Conservation (phyloP, 2,888 invertebrate genomes). For the Synanthedon vespiformis region DNA sequence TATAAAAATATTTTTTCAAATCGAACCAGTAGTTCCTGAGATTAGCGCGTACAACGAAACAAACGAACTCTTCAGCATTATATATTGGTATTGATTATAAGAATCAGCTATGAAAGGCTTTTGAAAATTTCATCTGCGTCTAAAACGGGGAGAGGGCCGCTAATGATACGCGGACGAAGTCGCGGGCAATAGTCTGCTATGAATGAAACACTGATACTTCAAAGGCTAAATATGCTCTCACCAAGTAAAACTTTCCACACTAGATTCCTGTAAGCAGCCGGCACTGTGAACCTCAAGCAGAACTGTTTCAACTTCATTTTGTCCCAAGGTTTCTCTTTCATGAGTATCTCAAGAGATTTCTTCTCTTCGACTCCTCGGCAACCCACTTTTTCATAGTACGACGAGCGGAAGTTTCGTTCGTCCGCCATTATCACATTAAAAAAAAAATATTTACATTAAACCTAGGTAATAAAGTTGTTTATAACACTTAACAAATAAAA, state of each 20-base stretch:
- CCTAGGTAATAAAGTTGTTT: not conserved
- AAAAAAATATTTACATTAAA: constrained; percentile 4
- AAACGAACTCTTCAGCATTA: too few relatives aligned
- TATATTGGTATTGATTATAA: too few relatives aligned
- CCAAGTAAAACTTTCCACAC: constrained; percentile 90
- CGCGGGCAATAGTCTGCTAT: not conserved
- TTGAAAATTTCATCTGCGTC: too few relatives aligned
- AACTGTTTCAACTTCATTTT: constrained; percentile 85
- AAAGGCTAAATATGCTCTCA: constrained; percentile 23
- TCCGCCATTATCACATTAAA: constrained; percentile 55
- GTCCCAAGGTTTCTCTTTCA: constrained; percentile 88
- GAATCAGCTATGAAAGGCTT: too few relatives aligned
- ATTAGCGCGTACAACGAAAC: too few relatives aligned
- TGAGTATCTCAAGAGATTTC: constrained; percentile 87
- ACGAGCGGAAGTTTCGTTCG: constrained; percentile 84
- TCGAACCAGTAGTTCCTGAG: too few relatives aligned
- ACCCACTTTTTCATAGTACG: constrained; percentile 89
- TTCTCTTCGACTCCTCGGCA: constrained; percentile 92
- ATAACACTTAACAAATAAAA: not conserved
- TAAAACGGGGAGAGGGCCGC: too few relatives aligned
- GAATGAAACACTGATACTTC: too few relatives aligned
- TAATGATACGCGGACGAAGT: too few relatives aligned
- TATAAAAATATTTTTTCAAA: too few relatives aligned
- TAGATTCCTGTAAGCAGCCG: constrained; percentile 81
- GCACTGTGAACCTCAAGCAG: constrained; percentile 86